phyloP scores from a whole-genome alignment of 92 coral and sea anemone species.

The Scolanthus callimorphus region DNA sequence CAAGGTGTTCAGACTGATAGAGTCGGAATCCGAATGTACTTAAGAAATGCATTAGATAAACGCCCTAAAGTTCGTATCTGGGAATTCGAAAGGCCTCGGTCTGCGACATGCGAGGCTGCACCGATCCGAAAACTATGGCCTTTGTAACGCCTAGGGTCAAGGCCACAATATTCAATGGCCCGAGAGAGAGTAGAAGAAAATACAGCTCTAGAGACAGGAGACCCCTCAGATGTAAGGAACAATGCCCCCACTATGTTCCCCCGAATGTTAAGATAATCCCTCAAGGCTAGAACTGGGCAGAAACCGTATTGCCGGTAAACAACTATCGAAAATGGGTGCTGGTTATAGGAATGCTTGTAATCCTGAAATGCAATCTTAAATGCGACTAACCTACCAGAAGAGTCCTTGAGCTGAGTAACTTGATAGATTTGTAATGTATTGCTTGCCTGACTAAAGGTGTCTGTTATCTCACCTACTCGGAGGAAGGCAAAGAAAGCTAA shows the following conservation, averaged over 20 bases:
- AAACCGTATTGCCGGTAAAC: conserved; percentile 10
- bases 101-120: conserved; percentile 43
- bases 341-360: conserved; percentile 36
- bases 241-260: conserved; percentile 17
- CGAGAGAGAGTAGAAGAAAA: too few relatives aligned
- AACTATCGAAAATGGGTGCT: conserved; percentile 34
- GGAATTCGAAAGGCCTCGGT: conserved; percentile 43
- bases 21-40: conserved; percentile 26
- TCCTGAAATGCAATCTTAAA: conserved; percentile 31
- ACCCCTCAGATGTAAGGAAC: conserved; percentile 5
- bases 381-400: conserved; percentile 30
- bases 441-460: too few relatives aligned
- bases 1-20: too few relatives aligned
- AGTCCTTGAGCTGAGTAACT: conserved; percentile 39
- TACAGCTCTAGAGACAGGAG: too few relatives aligned
- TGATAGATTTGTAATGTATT: conserved; percentile 39
- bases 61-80: too few relatives aligned
- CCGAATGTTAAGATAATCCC: conserved; percentile 9
- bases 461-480: too few relatives aligned
- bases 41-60: conserved; percentile 36
- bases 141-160: too few relatives aligned
- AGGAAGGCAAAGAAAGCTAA: too few relatives aligned
- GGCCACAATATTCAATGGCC: too few relatives aligned
- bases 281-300: conserved; percentile 19
- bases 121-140: too few relatives aligned